Base-by-base conservation (phyloP, 1,140 invertebrate species). In the Doryteuthis pealeii region DNA sequence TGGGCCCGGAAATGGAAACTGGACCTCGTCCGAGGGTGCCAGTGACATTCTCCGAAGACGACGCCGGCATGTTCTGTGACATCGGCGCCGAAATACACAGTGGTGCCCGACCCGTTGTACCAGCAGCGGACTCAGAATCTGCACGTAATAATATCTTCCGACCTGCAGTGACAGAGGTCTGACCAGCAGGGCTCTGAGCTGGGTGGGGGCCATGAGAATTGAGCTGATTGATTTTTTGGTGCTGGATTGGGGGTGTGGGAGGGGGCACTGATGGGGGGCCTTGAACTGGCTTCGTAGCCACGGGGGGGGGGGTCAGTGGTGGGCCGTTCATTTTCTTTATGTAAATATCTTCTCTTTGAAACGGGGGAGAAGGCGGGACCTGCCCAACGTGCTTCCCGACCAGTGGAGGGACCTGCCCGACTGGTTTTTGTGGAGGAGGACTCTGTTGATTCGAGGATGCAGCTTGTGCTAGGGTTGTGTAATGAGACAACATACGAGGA, bases 341-440 rank as follows among this genome's bases (percentile, higher is more conserved):
- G 71, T 70, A 70, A 45, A 31, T 45, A 32, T 72, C 69, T 31
- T 28, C 58, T 54, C 73, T 76, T 28, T 70, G 73, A 32, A 75
- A 72, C 32, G 77, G 75, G 33, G 77, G 72, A 26, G 76, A 74
- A 12, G 73, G 77, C 12, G 77, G 73, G 18, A 43, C 68, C 45
- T 68, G 66, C 66, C 22, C 31, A 30, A 68, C 18, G 26, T 18
- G n/a, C 30, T 68, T 62, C 26, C 54, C 54, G 18, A 28, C 26
- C 26, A 28, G 18, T n/a, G 54, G 22, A 62, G 54, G 54, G 2
- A 28, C 18, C 26, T 62, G 54, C 22, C 26, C 26, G 18, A 22
- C 26, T 26, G 31, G n/a, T 28, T 62, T 62, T 8, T 62, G 54
- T 62, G 54, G 54, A 22, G 18, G 22, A 22, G 54, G 45, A 12